Percentiles rank a stretch among this genome's conserved stretches.
These are phyloP conservation scores for Aphelinus certus DNA, from an alignment of 1,140 invertebrate genomes.

Conservation along the genomic window DNA sequence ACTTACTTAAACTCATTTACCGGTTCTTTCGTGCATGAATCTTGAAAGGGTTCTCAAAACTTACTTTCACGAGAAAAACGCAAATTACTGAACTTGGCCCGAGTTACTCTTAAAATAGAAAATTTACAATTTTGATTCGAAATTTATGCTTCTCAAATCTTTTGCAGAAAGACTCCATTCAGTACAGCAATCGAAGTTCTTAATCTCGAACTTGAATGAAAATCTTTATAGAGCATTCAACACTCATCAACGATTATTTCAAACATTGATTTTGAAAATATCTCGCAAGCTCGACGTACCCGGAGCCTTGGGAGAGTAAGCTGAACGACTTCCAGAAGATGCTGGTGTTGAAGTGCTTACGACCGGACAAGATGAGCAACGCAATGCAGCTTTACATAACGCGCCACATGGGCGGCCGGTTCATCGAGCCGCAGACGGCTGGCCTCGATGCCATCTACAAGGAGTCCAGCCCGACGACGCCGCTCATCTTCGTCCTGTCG, in stretches of 20 bases:
- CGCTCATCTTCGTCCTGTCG: slow-evolving; percentile 77
- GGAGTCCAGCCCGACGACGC: slow-evolving; percentile 72
- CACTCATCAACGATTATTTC: background rate
- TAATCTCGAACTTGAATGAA: too few species aligned
- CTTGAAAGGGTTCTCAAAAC: too few species aligned
- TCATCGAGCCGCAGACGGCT: slow-evolving; percentile 75
- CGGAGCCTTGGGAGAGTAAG: slow-evolving; percentile 59
- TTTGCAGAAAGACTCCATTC: too few species aligned
- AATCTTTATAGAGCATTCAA: too few species aligned
- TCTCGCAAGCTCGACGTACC: slow-evolving; percentile 9
- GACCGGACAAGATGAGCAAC: slow-evolving; percentile 79
- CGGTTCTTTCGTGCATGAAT: too few species aligned
- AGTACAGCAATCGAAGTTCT: too few species aligned
- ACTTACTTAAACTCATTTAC: too few species aligned
- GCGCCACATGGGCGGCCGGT: slow-evolving; percentile 70
- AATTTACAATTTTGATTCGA: too few species aligned
- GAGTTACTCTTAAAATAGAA: too few species aligned
- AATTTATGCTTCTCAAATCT: too few species aligned
- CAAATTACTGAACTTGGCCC: background rate
- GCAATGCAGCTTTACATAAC: slow-evolving; percentile 74
- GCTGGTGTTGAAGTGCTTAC: slow-evolving; percentile 75
- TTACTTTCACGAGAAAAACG: too few species aligned
- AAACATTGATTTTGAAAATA: background rate
- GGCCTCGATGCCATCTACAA: slow-evolving; percentile 71
- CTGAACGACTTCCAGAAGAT: slow-evolving; percentile 75